Conservation (phyloP, 2,888 invertebrate genomes). For the Nymphalis urticae region DNA sequence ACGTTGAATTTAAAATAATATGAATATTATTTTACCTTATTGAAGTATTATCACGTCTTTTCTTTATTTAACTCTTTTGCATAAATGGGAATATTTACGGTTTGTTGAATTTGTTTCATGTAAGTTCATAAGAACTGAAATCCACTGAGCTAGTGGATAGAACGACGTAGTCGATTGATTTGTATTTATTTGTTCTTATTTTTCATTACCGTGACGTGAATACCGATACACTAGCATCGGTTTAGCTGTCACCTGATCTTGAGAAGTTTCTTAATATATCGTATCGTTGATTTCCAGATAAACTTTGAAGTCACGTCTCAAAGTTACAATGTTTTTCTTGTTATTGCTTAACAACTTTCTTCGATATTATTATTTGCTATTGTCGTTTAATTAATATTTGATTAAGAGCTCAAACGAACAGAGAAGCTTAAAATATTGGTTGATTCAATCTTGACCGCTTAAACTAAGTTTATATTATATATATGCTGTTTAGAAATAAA, state of each 20-base stretch:
- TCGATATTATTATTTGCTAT: not conserved
- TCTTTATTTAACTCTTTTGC: not conserved
- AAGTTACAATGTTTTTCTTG: constrained; percentile 29
- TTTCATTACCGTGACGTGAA: constrained; percentile 14
- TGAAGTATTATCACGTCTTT: not conserved
- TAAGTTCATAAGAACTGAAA: no score
- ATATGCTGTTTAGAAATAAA: no score
- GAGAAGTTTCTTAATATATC: constrained; percentile 42
- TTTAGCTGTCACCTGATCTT: constrained; percentile 35
- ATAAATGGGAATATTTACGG: no score
- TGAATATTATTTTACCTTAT: not conserved
- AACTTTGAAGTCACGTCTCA: constrained; percentile 34
- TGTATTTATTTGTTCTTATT: not conserved
- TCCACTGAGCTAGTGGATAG: no score
- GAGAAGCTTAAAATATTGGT: no score
- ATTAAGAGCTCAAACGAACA: not conserved
- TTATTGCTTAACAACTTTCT: constrained; percentile 21
- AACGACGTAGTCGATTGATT: not conserved
- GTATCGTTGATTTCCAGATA: constrained; percentile 32
- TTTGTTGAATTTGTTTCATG: no score
- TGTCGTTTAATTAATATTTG: not conserved
- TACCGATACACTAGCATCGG: constrained; percentile 27
- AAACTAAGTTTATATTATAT: no score
- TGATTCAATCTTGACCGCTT: no score
- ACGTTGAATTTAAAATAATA: constrained; percentile 12